phyloP scores from a whole-genome alignment of 2,888 invertebrate species.

The Drosophila mulleri region DNA sequence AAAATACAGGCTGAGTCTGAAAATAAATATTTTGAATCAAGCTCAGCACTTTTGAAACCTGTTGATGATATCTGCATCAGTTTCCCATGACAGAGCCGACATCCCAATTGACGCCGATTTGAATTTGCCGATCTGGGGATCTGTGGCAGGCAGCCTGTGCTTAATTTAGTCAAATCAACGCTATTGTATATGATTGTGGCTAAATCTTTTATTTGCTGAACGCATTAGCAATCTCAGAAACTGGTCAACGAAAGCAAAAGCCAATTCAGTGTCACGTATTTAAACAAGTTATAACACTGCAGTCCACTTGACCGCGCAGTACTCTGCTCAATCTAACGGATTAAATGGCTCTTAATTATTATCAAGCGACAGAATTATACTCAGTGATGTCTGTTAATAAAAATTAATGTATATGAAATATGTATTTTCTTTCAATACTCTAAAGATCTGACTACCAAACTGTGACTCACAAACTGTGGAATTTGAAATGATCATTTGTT shows the following conservation, averaged over 20 bases:
- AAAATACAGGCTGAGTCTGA: not conserved
- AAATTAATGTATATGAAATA: not conserved
- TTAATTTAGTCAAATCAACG: slow-evolving; percentile 76
- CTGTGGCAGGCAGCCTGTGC: slow-evolving; percentile 43
- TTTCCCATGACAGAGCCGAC: slow-evolving; percentile 50
- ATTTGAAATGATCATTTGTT: not conserved
- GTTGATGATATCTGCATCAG: slow-evolving; percentile 59
- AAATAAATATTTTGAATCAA: not conserved
- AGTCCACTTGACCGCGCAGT: not conserved
- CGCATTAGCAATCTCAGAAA: slow-evolving; percentile 60
- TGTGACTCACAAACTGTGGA: not conserved
- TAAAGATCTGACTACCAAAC: not conserved
- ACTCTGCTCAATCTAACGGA: not conserved
- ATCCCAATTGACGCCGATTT: slow-evolving; percentile 70
- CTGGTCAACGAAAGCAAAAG: slow-evolving; percentile 70
- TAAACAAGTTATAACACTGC: slow-evolving; percentile 16
- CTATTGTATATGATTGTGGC: slow-evolving; percentile 56
- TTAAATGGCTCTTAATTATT: not conserved
- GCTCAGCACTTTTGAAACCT: slow-evolving; percentile 55
- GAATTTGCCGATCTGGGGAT: slow-evolving; percentile 25
- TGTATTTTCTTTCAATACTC: not conserved
- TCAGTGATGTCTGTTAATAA: too few relatives aligned
- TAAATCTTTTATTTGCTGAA: slow-evolving; percentile 59
- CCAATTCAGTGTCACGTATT: slow-evolving; percentile 29
- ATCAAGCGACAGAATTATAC: not conserved